Evolutionary conservation across 1,140 invertebrate species (phyloP), one percentile per base, ranked within the genome.

Genomic region (Orchesella cincta): DNA sequence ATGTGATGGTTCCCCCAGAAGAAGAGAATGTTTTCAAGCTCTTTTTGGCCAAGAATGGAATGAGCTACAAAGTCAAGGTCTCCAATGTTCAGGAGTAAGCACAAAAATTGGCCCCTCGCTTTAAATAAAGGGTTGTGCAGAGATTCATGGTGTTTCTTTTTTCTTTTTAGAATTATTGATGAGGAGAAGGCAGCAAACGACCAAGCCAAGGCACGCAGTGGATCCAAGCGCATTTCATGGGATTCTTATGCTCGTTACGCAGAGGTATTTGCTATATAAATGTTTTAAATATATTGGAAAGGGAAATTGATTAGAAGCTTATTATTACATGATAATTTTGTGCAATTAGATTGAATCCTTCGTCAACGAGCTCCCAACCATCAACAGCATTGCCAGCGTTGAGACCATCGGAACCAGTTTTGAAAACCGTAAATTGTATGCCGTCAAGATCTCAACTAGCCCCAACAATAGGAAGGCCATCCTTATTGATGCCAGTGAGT

Each of bases 311-410:
- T 29, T 72, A 20, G n/a, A 52, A 52, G 14, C n/a, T 52, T 16
- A 16, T n/a, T 16, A 52, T 52, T 52, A 14, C n/a, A n/a, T n/a
- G n/a, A n/a, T n/a, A n/a, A n/a, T n/a, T n/a, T n/a, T n/a, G n/a
- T n/a, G n/a, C n/a, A 73, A 16, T 62, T 87, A 89, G 87, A 87
- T 88, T 36, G 79, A 87, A 75, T 81, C 83, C 29, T 89, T 86
- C 80, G 74, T 89, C 78, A 83, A 87, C 35, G 83, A 85, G 54
- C 79, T 88, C 28, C 83, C 83, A 51, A 73, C 83, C 12, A 74
- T 79, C 2, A 86, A 87, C 77, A 84, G 85, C 1, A 75, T 86
- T 35, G 83, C 86, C 33, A 79, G 83, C 12, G 78, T 85, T 14
- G 75, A 83, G 57, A 83, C 76, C 0, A 85, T 87, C 75, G 88